Conservation (phyloP, 2,888 invertebrate species). For the Caenorhabditis sp. region DNA sequence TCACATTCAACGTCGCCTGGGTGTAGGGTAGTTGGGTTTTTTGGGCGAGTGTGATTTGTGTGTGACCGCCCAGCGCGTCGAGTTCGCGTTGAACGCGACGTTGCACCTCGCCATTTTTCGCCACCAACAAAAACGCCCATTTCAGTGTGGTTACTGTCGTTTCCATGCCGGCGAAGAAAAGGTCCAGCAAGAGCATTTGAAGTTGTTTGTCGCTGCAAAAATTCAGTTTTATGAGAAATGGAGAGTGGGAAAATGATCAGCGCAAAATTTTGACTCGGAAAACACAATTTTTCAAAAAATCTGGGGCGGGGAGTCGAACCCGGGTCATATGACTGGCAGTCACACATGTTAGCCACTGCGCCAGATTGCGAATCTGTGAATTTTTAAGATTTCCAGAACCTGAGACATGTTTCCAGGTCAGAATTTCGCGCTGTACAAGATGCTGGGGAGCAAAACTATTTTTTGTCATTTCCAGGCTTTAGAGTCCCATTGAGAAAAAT, state of each 20-base stretch:
- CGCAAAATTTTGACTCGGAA: too few species aligned
- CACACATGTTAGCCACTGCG: too few species aligned
- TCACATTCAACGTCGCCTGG: constrained; percentile 63
- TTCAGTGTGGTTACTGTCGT: constrained; percentile 70
- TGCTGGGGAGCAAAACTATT: too few species aligned
- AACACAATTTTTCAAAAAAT: too few species aligned
- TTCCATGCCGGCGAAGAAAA: constrained; percentile 70
- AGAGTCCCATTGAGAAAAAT: background rate
- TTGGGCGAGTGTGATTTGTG: constrained; percentile 48
- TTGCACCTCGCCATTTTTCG: constrained; percentile 41
- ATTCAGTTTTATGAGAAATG: background rate
- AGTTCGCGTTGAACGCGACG: constrained; percentile 56
- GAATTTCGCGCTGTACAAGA: too few species aligned
- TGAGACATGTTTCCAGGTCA: too few species aligned
- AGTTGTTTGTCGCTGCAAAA: constrained; percentile 66
- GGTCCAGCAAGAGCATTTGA: constrained; percentile 67
- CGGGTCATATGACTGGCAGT: too few species aligned
- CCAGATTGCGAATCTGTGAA: too few species aligned
- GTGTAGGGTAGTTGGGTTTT: constrained; percentile 59
- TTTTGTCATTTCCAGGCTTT: background rate
- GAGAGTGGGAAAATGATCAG: background rate
- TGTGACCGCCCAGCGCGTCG: constrained; percentile 35
- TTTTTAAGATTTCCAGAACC: too few species aligned
- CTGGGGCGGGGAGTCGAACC: too few species aligned
- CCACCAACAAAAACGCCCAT: constrained; percentile 66